Percentiles rank a stretch among this genome's conserved stretches.
Evolutionary conservation across 2,797 vertebrate genomes (phyloP).

Genomic region (Clarias fuscus): DNA sequence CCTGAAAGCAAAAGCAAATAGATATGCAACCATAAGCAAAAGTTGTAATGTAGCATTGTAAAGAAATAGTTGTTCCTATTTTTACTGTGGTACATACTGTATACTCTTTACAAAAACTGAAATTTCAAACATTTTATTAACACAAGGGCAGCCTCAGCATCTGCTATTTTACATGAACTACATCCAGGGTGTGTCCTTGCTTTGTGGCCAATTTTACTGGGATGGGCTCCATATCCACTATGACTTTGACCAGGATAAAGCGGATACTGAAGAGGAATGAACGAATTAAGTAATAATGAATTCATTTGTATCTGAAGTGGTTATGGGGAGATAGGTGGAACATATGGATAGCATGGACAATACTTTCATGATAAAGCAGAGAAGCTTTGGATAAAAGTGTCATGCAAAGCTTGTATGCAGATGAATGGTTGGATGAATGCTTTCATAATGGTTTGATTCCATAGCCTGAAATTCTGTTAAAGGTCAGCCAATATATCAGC

Average conservation of each 20-base stretch:
- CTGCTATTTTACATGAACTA: neutral
- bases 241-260: neutral
- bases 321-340: neutral
- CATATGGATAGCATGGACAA: neutral
- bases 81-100: neutral
- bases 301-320: neutral
- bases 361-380: neutral
- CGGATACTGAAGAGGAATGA: neutral
- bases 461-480: neutral
- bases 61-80: neutral
- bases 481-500: slow-evolving; percentile 1
- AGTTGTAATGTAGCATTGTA: neutral
- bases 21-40: neutral
- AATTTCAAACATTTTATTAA: neutral
- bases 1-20: too few species aligned
- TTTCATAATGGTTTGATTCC: neutral
- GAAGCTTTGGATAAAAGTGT: neutral
- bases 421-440: neutral
- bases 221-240: neutral
- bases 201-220: neutral
- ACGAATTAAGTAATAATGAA: neutral
- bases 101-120: neutral
- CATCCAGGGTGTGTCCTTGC: neutral
- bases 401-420: neutral
- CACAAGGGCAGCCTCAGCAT: neutral